Evolutionary conservation across 2,113 vertebrate species (phyloP).

Genomic region (Leuciscus idus): DNA sequence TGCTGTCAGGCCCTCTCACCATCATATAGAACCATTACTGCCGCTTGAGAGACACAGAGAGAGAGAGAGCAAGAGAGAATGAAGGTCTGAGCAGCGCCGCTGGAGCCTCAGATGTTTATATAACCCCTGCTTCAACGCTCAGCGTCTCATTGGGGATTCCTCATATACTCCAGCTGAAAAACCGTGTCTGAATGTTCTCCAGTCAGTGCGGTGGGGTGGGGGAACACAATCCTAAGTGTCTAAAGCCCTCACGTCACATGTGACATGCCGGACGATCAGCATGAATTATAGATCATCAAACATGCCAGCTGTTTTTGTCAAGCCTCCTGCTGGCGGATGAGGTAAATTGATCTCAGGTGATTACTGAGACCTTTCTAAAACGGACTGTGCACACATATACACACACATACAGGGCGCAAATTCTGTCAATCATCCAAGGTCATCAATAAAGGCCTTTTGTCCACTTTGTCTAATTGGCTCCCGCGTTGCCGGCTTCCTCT

Average conservation of each 20-base stretch:
- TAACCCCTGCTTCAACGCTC: conserved; percentile 26
- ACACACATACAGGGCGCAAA: conserved; percentile 28
- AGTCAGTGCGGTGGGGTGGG: conserved; percentile 23
- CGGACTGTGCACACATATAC: not conserved
- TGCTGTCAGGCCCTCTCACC: conserved; percentile 69
- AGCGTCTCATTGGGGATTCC: conserved; percentile 35
- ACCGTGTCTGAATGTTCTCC: conserved; percentile 30
- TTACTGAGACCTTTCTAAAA: conserved; percentile 57
- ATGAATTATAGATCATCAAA: conserved; percentile 68
- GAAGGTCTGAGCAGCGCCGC: conserved; percentile 13
- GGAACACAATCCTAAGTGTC: conserved; percentile 55
- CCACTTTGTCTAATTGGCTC: conserved; percentile 81
- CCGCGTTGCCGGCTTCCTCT: conserved; percentile 71
- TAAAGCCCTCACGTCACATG: conserved; percentile 59
- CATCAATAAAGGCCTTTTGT: conserved; percentile 78
- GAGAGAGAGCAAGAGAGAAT: conserved; percentile 46
- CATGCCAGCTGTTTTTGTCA: conserved; percentile 56
- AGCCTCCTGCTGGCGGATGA: conserved; percentile 54
- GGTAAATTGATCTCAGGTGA: conserved; percentile 69
- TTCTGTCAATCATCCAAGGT: conserved; percentile 75
- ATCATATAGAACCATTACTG: conserved; percentile 61
- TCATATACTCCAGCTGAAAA: conserved; percentile 2
- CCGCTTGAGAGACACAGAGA: conserved; percentile 4
- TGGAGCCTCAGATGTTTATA: conserved; percentile 41
- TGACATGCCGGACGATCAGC: conserved; percentile 53